A percentile compares a stretch with the other conserved stretches of the same genome.
These are phyloP conservation scores for Diorhabda sublineata DNA, from an alignment of 1,140 invertebrate genomes.

Conservation along the genomic window DNA sequence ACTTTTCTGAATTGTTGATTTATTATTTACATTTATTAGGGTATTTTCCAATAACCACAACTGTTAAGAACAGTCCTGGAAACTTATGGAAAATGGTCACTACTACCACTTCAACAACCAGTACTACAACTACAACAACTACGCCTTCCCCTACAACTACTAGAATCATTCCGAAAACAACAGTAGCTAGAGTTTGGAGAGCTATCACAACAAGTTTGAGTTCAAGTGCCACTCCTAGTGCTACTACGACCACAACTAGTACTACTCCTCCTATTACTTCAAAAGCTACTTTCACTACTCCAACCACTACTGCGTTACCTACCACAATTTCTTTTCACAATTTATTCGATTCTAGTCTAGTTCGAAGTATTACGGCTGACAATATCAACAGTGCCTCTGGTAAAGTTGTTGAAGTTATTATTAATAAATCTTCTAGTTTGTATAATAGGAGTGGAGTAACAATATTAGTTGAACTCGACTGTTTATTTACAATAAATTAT, in stretches of 20 bases:
- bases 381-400: not conserved
- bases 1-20: not conserved
- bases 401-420: not conserved
- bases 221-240: slow-evolving; percentile 11
- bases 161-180: slow-evolving; percentile 49
- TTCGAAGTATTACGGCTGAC: not conserved
- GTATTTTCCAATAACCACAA: slow-evolving; percentile 29
- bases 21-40: not conserved
- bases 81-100: slow-evolving; percentile 32
- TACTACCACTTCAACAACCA: slow-evolving; percentile 48
- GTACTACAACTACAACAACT: slow-evolving; percentile 48
- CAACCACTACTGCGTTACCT: slow-evolving; percentile 21
- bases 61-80: slow-evolving; percentile 3
- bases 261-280: slow-evolving; percentile 32
- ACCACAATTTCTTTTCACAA: slow-evolving; percentile 7
- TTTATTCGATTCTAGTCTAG: not conserved
- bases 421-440: too few species aligned
- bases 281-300: slow-evolving; percentile 27
- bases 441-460: too few species aligned
- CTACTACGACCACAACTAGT: slow-evolving; percentile 45
- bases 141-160: slow-evolving; percentile 41
- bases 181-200: slow-evolving; percentile 20
- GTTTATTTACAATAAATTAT: too few species aligned
- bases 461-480: too few species aligned
- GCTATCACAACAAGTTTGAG: slow-evolving; percentile 21